Conservation (phyloP, 2,888 invertebrate genomes). For the Phorcus lineatus region DNA sequence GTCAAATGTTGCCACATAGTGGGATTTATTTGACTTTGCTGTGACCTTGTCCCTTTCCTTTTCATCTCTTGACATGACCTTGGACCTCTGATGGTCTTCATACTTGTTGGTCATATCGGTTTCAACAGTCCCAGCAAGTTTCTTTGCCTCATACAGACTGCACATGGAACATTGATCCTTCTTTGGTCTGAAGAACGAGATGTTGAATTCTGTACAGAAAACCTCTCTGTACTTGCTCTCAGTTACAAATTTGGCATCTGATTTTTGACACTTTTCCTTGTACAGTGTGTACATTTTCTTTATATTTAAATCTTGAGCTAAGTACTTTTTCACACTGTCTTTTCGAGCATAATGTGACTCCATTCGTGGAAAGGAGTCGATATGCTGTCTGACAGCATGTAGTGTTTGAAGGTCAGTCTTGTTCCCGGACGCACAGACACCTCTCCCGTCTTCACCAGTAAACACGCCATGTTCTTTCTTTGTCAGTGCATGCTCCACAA, state of each 20-base stretch:
- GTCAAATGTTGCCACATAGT: slow-evolving; percentile 31
- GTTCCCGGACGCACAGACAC: slow-evolving; percentile 23
- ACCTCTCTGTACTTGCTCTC: slow-evolving; percentile 27
- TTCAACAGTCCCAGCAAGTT: background rate
- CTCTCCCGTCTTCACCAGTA: slow-evolving; percentile 15
- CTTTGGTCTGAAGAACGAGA: slow-evolving; percentile 40
- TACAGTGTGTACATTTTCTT: slow-evolving; percentile 35
- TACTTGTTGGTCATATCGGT: slow-evolving; percentile 9
- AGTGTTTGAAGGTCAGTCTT: slow-evolving; percentile 17
- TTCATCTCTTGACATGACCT: slow-evolving; percentile 32
- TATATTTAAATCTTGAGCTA: slow-evolving; percentile 32
- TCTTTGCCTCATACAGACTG: slow-evolving; percentile 27
- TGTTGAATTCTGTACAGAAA: slow-evolving; percentile 36
- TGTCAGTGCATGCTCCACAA: slow-evolving; percentile 34
- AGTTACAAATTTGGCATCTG: slow-evolving; percentile 18
- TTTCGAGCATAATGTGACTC: slow-evolving; percentile 39
- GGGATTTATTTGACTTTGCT: slow-evolving; percentile 4
- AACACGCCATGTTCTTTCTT: slow-evolving; percentile 27
- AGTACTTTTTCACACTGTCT: slow-evolving; percentile 29
- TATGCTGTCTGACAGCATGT: slow-evolving; percentile 31
- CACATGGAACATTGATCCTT: slow-evolving; percentile 41
- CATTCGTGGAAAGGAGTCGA: slow-evolving; percentile 40
- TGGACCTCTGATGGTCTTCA: slow-evolving; percentile 27
- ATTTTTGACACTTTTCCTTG: slow-evolving; percentile 11
- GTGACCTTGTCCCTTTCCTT: slow-evolving; percentile 27